A percentile compares a stretch with the other conserved stretches of the same genome.
Evolutionary conservation across 2,888 invertebrate genomes (phyloP).

Genomic region (Uropetala carovei): DNA sequence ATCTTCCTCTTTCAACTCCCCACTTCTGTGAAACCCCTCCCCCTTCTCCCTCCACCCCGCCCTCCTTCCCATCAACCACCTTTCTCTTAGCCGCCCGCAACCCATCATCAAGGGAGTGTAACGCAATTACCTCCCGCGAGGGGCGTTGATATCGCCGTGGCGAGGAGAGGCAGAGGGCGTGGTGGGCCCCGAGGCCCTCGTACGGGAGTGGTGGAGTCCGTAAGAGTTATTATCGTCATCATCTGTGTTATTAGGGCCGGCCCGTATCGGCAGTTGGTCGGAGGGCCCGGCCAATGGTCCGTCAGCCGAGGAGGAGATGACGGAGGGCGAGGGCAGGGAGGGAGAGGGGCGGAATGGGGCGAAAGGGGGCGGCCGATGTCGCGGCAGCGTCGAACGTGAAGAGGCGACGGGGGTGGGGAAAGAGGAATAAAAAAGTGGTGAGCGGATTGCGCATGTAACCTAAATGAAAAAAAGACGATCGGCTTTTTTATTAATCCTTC

Average conservation of each 20-base stretch:
- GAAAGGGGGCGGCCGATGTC: too few species aligned
- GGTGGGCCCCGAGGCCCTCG: background rate
- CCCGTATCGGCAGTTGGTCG: conserved; percentile 29
- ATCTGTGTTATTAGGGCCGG: conserved; percentile 27
- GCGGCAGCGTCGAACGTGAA: too few species aligned
- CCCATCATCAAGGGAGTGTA: conserved; percentile 46
- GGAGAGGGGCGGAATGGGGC: background rate
- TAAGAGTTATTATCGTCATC: conserved; percentile 43
- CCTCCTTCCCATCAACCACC: background rate
- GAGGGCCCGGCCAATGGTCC: conserved; percentile 17
- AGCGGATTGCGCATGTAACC: too few species aligned
- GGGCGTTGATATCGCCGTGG: conserved; percentile 47
- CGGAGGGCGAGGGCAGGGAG: background rate
- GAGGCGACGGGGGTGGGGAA: too few species aligned
- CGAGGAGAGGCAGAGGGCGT: conserved; percentile 49
- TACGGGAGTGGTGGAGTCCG: background rate
- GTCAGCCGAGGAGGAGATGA: background rate
- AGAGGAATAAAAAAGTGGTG: too few species aligned
- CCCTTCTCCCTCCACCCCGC: background rate
- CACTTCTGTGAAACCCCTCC: background rate
- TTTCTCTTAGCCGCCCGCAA: conserved; percentile 29
- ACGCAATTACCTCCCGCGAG: conserved; percentile 51
- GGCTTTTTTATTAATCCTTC: too few species aligned
- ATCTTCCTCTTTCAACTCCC: background rate
- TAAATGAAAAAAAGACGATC: too few species aligned